Conservation (phyloP, 2,113 vertebrate species). For the Gnathonemus longibarbis region DNA sequence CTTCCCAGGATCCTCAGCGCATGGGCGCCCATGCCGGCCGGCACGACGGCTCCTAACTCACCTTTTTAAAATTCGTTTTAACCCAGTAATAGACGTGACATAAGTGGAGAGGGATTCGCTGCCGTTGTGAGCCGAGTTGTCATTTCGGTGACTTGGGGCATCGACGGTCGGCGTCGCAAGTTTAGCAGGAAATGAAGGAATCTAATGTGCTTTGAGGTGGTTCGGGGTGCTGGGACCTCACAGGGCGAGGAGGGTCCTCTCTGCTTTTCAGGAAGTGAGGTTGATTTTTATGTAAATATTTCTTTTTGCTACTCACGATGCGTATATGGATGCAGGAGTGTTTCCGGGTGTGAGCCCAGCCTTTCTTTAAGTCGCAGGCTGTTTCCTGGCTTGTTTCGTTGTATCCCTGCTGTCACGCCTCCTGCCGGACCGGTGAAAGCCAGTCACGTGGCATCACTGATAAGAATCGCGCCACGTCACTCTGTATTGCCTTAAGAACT, state of each 20-base stretch:
- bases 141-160: not conserved
- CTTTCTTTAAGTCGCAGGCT: not conserved
- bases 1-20: conserved; percentile 90
- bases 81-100: not conserved
- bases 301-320: not conserved
- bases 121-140: not conserved
- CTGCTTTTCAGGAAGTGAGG: not conserved
- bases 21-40: conserved; percentile 88
- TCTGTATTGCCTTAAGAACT: not conserved
- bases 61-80: not conserved
- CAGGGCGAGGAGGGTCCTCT: not conserved
- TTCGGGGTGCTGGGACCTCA: not conserved
- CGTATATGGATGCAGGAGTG: not conserved
- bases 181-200: not conserved
- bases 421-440: not conserved
- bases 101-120: not conserved
- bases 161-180: not conserved
- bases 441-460: not conserved
- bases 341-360: not conserved
- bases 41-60: conserved; percentile 57
- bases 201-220: not conserved
- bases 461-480: not conserved
- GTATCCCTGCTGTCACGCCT: not conserved
- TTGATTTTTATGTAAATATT: not conserved
- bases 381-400: not conserved